phyloP scores from a whole-genome alignment of 2,888 invertebrate species.

The Drosophila mulleri region DNA sequence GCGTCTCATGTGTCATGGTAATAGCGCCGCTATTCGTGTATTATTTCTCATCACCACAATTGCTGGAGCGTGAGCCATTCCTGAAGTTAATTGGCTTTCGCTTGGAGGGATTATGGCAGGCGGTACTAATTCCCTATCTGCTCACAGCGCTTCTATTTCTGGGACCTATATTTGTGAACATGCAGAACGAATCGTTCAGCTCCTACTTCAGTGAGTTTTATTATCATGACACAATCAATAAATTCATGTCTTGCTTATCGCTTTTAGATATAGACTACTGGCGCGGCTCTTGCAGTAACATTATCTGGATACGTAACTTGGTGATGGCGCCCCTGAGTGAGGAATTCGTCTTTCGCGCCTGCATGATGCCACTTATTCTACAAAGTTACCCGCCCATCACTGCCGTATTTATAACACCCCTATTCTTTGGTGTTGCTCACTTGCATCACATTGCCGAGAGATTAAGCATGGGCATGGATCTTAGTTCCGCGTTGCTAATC shows the following conservation, averaged over 20 bases:
- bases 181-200: conserved; percentile 89
- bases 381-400: conserved; percentile 91
- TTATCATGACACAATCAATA: background rate
- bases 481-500: conserved; percentile 89
- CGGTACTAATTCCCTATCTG: conserved; percentile 90
- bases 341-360: conserved; percentile 97
- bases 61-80: conserved; percentile 88
- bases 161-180: conserved; percentile 92
- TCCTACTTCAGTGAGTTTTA: conserved; percentile 88
- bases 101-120: conserved; percentile 90
- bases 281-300: conserved; percentile 89
- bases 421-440: conserved; percentile 97
- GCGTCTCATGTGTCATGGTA: conserved; percentile 92
- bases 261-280: conserved; percentile 89
- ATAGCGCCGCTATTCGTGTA: conserved; percentile 92
- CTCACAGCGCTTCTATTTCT: conserved; percentile 92
- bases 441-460: conserved; percentile 96
- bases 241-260: background rate
- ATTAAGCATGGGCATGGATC: conserved; percentile 89
- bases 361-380: conserved; percentile 95
- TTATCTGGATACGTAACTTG: conserved; percentile 95
- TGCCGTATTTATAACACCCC: conserved; percentile 93
- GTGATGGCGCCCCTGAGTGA: conserved; percentile 97
- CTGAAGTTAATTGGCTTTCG: conserved; percentile 91
- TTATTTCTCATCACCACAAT: conserved; percentile 88